These are phyloP conservation scores for Dynastes maya DNA, from an alignment of 2,888 invertebrate genomes.

Conservation along the genomic window DNA sequence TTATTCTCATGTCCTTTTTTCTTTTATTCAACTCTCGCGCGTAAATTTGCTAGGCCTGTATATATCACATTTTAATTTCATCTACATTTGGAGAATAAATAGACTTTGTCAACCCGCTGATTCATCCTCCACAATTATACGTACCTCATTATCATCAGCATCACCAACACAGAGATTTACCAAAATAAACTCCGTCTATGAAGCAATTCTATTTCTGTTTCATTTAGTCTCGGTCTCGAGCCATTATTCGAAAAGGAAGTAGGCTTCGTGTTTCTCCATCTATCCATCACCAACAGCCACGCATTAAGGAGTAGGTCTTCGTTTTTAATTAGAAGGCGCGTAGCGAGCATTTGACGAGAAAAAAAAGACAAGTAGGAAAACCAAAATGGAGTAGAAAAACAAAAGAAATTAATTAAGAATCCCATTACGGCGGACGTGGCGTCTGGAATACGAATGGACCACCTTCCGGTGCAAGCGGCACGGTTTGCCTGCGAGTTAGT, in stretches of 20 bases:
- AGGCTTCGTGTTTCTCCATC: background rate
- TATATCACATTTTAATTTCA: too few species aligned
- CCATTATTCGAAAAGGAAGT: conserved; percentile 3
- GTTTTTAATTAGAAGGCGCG: background rate
- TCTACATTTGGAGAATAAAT: too few species aligned
- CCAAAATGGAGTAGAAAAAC: background rate
- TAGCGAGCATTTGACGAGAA: background rate
- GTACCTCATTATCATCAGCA: background rate
- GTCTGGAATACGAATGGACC: conserved; percentile 21
- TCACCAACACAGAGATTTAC: background rate
- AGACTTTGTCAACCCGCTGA: too few species aligned
- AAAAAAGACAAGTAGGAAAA: background rate
- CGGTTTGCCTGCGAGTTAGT: background rate
- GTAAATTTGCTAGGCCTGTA: too few species aligned
- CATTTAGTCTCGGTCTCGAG: background rate
- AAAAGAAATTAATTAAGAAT: background rate
- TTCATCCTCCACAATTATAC: too few species aligned
- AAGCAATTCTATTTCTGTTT: background rate
- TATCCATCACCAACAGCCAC: background rate
- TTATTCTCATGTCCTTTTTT: too few species aligned
- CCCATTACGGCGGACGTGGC: background rate
- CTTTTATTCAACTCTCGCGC: too few species aligned
- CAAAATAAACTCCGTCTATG: background rate
- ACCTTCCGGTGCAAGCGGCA: conserved; percentile 12
- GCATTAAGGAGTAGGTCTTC: background rate